Percentiles rank a stretch among this genome's conserved stretches.
Evolutionary conservation across 2,797 vertebrate genomes (phyloP).

Genomic region (Malurus leucopterus): DNA sequence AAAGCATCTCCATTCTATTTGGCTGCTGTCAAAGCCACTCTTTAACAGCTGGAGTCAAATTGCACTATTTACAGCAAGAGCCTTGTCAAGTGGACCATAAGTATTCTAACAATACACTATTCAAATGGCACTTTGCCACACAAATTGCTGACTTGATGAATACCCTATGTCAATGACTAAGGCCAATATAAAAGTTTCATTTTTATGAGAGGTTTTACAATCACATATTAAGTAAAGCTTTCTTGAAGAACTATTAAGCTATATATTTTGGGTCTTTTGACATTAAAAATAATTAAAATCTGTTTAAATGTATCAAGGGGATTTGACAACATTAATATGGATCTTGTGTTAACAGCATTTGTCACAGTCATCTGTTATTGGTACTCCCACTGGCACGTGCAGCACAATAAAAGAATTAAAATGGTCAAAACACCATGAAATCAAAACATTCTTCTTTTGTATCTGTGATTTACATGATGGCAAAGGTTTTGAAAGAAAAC

Average conservation of each 20-base stretch:
- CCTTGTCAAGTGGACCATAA: conserved; percentile 85
- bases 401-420: conserved; percentile 67
- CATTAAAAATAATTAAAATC: conserved; percentile 75
- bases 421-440: conserved; percentile 74
- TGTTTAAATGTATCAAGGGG: conserved; percentile 74
- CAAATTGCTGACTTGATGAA: conserved; percentile 82
- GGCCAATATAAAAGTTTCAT: conserved; percentile 75
- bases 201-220: conserved; percentile 73
- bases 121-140: conserved; percentile 83
- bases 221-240: conserved; percentile 69
- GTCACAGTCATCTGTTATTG: conserved; percentile 73
- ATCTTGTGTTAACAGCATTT: conserved; percentile 77
- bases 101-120: conserved; percentile 83
- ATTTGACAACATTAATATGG: conserved; percentile 77
- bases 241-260: conserved; percentile 65
- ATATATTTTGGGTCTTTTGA: conserved; percentile 60
- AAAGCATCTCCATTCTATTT: conserved; percentile 86
- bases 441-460: conserved; percentile 72
- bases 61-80: conserved; percentile 96
- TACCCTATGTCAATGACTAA: conserved; percentile 72
- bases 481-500: conserved; percentile 49
- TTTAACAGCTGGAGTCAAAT: conserved; percentile 99
- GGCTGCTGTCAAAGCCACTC: conserved; percentile 94
- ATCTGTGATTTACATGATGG: conserved; percentile 68
- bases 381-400: conserved; percentile 72